Evolutionary conservation across 1,140 invertebrate genomes (phyloP).

Genomic region (Hermatobates lingyangjiaoensis): DNA sequence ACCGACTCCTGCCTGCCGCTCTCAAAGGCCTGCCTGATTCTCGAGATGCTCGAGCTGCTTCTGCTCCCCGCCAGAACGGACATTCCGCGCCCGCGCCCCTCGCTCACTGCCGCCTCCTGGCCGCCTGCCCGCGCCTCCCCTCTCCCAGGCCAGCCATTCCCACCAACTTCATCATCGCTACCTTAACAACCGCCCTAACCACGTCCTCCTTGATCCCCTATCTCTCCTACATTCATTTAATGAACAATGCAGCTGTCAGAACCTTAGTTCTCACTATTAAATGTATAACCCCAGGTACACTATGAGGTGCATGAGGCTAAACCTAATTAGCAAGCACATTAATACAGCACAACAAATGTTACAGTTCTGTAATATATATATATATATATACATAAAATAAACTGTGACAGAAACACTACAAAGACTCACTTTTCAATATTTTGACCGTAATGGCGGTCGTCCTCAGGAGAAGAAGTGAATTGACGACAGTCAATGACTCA

Average conservation of each 20-base stretch:
- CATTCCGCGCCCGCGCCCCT: slow-evolving; percentile 1
- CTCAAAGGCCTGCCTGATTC: slow-evolving; percentile 3
- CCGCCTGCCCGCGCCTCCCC: background rate
- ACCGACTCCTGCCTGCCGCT: slow-evolving; percentile 13
- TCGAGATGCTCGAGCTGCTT: slow-evolving; percentile 9
- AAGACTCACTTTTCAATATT: no score
- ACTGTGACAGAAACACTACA: no score
- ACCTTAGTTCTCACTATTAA: no score
- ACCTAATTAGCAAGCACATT: no score
- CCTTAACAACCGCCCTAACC: background rate
- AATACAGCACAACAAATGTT: no score
- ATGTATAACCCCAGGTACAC: no score
- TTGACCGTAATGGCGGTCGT: no score
- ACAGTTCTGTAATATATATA: no score
- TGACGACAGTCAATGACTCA: no score
- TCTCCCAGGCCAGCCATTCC: background rate
- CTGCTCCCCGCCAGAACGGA: slow-evolving; percentile 4
- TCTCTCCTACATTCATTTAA: background rate
- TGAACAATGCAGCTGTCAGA: background rate
- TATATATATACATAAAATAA: no score
- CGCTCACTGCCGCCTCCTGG: background rate
- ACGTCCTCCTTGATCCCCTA: background rate
- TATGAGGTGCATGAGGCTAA: no score
- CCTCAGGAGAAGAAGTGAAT: no score
- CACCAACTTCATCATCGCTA: background rate